These are phyloP conservation scores for Unio pictorum DNA, from an alignment of 2,888 invertebrate genomes.

Conservation along the genomic window DNA sequence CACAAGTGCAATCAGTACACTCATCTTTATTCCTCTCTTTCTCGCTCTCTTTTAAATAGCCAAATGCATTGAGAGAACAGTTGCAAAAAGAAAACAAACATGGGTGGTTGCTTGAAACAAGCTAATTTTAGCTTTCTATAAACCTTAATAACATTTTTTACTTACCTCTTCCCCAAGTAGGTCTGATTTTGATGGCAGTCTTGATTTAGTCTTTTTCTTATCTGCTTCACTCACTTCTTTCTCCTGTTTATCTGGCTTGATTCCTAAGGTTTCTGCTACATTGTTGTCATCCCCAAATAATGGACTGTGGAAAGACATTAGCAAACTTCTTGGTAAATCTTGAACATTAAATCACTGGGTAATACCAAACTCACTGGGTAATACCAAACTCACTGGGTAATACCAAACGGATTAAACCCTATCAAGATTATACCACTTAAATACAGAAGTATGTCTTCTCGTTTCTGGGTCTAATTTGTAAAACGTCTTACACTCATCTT, in stretches of 20 bases:
- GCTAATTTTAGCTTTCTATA: not conserved
- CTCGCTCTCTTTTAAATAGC: no score
- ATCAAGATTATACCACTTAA: no score
- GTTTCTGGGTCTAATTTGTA: no score
- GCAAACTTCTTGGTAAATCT: not conserved
- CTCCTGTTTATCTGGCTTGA: constrained; percentile 6
- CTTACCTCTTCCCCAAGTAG: constrained; percentile 50
- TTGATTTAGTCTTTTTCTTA: constrained; percentile 22
- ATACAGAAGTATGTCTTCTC: no score
- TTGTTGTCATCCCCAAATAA: constrained; percentile 48
- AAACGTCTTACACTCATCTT: no score
- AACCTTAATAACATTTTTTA: not conserved
- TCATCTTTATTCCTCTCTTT: not conserved
- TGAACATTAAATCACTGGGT: no score
- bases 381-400: no score
- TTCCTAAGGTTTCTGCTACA: constrained; percentile 52
- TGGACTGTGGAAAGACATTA: constrained; percentile 21
- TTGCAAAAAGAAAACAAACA: no score
- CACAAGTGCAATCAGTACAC: not conserved
- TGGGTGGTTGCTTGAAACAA: no score
- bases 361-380: no score
- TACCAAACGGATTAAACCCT: no score
- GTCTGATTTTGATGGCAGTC: constrained; percentile 26
- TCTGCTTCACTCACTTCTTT: constrained; percentile 7
- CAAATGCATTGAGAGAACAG: no score